Conservation (phyloP, 2,797 vertebrate genomes). For the Chrysolophus pictus region DNA sequence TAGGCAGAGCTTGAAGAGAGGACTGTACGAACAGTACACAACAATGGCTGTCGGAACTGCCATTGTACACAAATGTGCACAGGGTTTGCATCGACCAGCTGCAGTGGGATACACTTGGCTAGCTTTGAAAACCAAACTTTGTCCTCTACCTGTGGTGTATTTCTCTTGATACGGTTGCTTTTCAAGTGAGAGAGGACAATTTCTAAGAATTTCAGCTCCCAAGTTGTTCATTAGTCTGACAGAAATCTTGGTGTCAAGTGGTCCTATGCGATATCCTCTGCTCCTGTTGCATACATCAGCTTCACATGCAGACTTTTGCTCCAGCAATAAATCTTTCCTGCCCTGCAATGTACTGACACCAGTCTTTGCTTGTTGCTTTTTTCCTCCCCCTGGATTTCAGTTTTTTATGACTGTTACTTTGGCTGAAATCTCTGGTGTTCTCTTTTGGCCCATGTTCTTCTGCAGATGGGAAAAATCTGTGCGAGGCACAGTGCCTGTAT, state of each 20-base stretch:
- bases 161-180: not conserved
- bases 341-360: slow-evolving; percentile 13
- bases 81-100: not conserved
- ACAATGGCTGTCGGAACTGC: not conserved
- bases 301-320: slow-evolving; percentile 29
- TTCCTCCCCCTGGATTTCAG: not conserved
- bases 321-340: slow-evolving; percentile 62
- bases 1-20: not conserved
- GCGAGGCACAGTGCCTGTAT: not conserved
- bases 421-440: not conserved
- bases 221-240: not conserved
- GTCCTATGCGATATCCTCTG: not conserved
- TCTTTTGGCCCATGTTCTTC: slow-evolving; percentile 19
- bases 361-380: slow-evolving; percentile 14
- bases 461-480: not conserved
- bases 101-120: not conserved
- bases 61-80: not conserved
- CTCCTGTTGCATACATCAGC: not conserved
- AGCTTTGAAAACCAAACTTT: not conserved
- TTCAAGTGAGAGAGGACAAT: not conserved
- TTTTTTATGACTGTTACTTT: not conserved
- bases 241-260: not conserved
- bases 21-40: not conserved
- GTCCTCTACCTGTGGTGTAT: not conserved
- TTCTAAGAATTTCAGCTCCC: not conserved